phyloP scores from a whole-genome alignment of 1,140 invertebrate genomes.

The Eciton burchellii region DNA sequence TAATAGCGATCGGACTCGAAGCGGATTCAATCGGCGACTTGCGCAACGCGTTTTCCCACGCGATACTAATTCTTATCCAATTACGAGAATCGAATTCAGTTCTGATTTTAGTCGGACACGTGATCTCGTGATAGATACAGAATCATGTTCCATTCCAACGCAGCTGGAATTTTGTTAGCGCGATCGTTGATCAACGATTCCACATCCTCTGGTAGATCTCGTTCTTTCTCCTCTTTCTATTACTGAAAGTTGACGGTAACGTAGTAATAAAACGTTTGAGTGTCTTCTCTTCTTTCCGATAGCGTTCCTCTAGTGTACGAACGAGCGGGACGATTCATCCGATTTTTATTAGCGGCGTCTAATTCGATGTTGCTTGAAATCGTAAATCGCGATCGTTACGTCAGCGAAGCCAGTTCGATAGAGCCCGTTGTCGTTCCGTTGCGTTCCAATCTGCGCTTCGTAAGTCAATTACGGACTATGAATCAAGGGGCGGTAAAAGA shows the following conservation, averaged over 20 bases:
- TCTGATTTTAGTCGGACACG: neutral
- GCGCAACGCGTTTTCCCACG: neutral
- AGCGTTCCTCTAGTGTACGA: neutral
- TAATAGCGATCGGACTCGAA: constrained; percentile 36
- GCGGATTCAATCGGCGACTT: constrained; percentile 46
- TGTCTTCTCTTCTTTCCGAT: neutral
- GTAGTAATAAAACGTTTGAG: constrained; percentile 1
- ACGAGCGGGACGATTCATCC: constrained; percentile 6
- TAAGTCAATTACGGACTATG: constrained; percentile 67
- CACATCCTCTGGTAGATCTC: neutral
- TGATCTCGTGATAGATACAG: neutral
- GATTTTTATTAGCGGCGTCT: constrained; percentile 16
- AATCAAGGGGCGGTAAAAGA: constrained; percentile 7
- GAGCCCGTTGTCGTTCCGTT: neutral
- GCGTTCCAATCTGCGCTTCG: constrained; percentile 57
- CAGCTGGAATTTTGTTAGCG: neutral
- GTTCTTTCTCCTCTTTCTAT: neutral
- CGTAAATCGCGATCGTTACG: constrained; percentile 27
- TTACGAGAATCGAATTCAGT: neutral
- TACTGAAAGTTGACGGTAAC: neutral
- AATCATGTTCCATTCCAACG: neutral
- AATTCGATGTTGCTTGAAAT: constrained; percentile 8
- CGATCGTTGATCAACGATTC: neutral
- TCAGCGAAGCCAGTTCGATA: neutral
- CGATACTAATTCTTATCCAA: neutral